Percentiles rank a stretch among this genome's conserved stretches.
phyloP scores from a whole-genome alignment of 2,113 vertebrate species.

The Elephantulus edwardii region DNA sequence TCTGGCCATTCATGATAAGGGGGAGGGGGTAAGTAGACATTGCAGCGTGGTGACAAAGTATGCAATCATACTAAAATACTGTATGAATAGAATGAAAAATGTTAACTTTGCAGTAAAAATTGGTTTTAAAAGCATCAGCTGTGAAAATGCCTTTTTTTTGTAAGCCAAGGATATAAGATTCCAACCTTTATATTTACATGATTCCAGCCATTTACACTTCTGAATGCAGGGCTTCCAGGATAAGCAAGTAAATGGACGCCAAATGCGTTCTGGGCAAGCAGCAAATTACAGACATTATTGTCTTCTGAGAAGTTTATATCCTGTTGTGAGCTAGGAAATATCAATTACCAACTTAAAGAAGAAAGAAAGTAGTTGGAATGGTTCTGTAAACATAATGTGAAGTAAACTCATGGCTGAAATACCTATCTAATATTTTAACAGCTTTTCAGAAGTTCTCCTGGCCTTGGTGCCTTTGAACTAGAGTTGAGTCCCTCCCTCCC shows the following conservation, averaged over 20 bases:
- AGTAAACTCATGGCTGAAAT: conserved; percentile 78
- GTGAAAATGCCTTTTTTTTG: conserved; percentile 25
- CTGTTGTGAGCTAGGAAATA: conserved; percentile 64
- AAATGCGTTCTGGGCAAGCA: conserved; percentile 61
- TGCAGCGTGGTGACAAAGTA: conserved; percentile 32
- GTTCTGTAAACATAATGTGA: conserved; percentile 76
- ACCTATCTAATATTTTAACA: conserved; percentile 79
- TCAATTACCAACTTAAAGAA: conserved; percentile 76
- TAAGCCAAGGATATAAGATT: conserved; percentile 62
- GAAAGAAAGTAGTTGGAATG: conserved; percentile 63
- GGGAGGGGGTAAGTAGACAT: conserved; percentile 47
- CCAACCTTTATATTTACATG: conserved; percentile 58
- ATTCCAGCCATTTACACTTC: conserved; percentile 67
- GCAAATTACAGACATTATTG: conserved; percentile 55
- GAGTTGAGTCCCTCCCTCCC: conserved; percentile 63
- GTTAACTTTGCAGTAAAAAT: conserved; percentile 58
- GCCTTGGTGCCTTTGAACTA: conserved; percentile 72
- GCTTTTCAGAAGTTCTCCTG: conserved; percentile 72
- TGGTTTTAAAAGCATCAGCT: conserved; percentile 8
- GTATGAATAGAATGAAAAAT: conserved; percentile 70
- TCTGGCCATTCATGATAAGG: conserved; percentile 50
- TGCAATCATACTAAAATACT: conserved; percentile 50
- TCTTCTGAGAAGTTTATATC: conserved; percentile 65
- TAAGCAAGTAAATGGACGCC: conserved; percentile 60
- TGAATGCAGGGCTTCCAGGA: conserved; percentile 61